A percentile compares a stretch with the other conserved stretches of the same genome.
These are phyloP conservation scores for Apotomis betuletana DNA, from an alignment of 2,888 invertebrate species.

Conservation along the genomic window DNA sequence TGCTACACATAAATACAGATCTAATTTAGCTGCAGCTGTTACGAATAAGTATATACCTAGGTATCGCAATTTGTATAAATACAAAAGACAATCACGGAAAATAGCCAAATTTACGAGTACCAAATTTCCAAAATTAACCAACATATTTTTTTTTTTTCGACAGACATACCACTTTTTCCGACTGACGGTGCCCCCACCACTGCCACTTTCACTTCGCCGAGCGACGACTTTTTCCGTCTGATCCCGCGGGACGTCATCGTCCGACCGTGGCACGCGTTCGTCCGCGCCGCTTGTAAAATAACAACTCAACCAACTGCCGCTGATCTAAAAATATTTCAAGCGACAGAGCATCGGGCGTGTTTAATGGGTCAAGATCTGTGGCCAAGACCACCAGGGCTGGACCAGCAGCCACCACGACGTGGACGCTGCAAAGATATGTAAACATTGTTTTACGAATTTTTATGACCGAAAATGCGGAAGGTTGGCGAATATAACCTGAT, in stretches of 20 bases:
- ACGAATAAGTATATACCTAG: too few species aligned
- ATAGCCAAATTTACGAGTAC: too few species aligned
- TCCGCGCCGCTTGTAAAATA: slow-evolving; percentile 45
- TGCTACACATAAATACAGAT: too few species aligned
- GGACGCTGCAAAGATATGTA: background rate
- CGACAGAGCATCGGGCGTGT: slow-evolving; percentile 76
- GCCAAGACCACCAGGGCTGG: slow-evolving; percentile 76
- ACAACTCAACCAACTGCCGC: slow-evolving; percentile 36
- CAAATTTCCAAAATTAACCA: too few species aligned
- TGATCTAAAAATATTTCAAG: slow-evolving; percentile 74
- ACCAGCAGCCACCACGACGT: background rate
- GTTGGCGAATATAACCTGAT: too few species aligned
- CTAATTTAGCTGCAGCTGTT: too few species aligned
- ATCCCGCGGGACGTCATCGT: slow-evolving; percentile 91
- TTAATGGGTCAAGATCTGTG: slow-evolving; percentile 82
- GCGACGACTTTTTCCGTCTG: slow-evolving; percentile 93
- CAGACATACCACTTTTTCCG: slow-evolving; percentile 93
- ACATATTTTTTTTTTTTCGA: too few species aligned
- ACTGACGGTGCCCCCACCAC: slow-evolving; percentile 95
- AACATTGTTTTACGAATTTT: background rate
- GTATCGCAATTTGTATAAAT: too few species aligned
- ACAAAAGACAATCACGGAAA: too few species aligned
- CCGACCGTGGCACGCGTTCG: slow-evolving; percentile 54
- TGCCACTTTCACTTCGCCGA: slow-evolving; percentile 95
- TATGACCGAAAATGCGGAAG: too few species aligned